A percentile compares a stretch with the other conserved stretches of the same genome.
phyloP scores from a whole-genome alignment of 1,140 invertebrate species.

The Drosophila eugracilis region DNA sequence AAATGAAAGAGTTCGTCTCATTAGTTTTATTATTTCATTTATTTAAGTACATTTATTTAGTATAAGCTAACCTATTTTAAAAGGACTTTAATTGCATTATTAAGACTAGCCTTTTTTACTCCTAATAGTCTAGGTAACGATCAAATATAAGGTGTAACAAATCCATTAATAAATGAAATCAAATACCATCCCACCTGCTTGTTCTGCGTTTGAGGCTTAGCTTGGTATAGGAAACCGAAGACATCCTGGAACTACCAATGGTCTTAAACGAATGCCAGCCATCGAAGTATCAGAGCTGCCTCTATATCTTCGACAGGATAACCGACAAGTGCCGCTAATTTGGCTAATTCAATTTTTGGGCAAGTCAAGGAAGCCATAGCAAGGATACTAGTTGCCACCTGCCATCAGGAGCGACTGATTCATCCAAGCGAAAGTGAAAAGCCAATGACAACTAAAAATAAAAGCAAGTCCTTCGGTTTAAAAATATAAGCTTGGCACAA shows the following conservation, averaged over 20 bases:
- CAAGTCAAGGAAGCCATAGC: conserved; percentile 56
- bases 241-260: conserved; percentile 46
- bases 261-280: conserved; percentile 21
- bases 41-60: too few relatives aligned
- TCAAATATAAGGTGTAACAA: too few relatives aligned
- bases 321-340: conserved; percentile 77
- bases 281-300: conserved; percentile 5
- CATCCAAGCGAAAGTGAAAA: conserved; percentile 21
- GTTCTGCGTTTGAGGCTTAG: conserved; percentile 44
- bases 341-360: conserved; percentile 72
- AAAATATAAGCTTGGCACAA: conserved; percentile 39
- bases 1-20: conserved; percentile 27
- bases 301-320: conserved; percentile 61
- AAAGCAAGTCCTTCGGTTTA: conserved; percentile 56
- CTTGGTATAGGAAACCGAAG: conserved; percentile 54
- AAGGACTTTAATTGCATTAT: too few relatives aligned
- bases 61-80: too few relatives aligned
- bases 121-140: too few relatives aligned
- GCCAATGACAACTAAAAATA: conserved; percentile 49
- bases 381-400: conserved; percentile 22
- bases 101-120: too few relatives aligned
- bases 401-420: conserved; percentile 22
- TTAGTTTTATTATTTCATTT: neutral
- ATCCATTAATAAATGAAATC: too few relatives aligned
- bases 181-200: conserved; percentile 46